Base-by-base conservation (phyloP, 2,888 invertebrate genomes). In the Ectropis crepuscularia region DNA sequence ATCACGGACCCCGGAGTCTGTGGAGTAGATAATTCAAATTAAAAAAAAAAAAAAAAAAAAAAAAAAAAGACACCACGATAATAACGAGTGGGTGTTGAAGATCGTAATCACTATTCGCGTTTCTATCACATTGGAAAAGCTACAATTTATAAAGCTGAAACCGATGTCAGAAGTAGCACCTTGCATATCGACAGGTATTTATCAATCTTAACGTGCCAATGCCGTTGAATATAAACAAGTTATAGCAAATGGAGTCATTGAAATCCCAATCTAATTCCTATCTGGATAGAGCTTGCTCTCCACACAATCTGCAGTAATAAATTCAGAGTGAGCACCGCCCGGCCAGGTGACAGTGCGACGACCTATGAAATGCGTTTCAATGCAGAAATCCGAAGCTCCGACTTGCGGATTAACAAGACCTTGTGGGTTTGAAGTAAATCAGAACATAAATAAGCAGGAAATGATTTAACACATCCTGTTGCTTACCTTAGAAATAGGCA, bases 401-500 rank as follows among this genome's bases (percentile, higher is more conserved):
- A 57, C 45, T 57, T 37, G 51, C n/a, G 43, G 54, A 53, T 51
- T 43, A 61, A 12, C 57, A 43, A 49, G 28, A 7, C 12, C 46
- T 53, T 55, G 51, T 53, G 46, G 45, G 48, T n/a, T 51, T 45
- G 6, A 9, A 60, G 42, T 41, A 48, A 60, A 53, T 53, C n/a
- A 42, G 12, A 9, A 6, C n/a, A 36, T 11, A 61, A 42, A 43
- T 16, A 53, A 43, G 16, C 6, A 16, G 43, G 47, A 53, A 48
- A 42, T 36, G n/a, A 36, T 37, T 36, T 41, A 36, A 10, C 41
- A 7, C 7, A 36, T 10, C 10, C 45, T n/a, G 43, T 11, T 46
- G 60, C 71, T 85, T 88, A 98, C 98, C 96, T 98, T 98, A 64
- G 98, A 97, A 83, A 98, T 98, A 11, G 98, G 98, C 36, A 98